phyloP scores from a whole-genome alignment of 2,888 invertebrate species.

The Lasioglossum leucozonium region DNA sequence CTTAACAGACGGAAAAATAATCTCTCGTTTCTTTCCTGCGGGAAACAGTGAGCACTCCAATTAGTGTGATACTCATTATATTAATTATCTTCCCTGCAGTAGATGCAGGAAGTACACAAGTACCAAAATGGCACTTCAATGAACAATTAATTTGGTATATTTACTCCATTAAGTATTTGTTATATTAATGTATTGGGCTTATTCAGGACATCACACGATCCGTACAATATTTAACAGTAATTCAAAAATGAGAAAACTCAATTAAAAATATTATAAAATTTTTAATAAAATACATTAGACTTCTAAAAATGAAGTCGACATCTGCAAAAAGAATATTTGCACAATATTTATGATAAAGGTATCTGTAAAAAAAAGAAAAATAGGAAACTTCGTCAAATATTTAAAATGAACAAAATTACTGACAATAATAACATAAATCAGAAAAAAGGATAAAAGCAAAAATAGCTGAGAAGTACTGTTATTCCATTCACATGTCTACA shows the following conservation, averaged over 20 bases:
- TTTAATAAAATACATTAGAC: no score
- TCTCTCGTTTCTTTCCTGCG: slow-evolving; percentile 97
- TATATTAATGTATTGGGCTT: background rate
- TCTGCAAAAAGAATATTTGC: background rate
- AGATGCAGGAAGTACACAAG: background rate
- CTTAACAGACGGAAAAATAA: slow-evolving; percentile 96
- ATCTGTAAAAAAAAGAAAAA: background rate
- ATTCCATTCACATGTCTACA: background rate
- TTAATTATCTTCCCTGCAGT: background rate
- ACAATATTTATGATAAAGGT: background rate
- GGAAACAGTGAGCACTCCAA: slow-evolving; percentile 53
- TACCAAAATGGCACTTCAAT: background rate
- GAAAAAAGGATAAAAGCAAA: background rate
- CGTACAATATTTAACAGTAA: background rate
- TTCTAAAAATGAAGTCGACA: background rate
- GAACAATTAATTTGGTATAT: background rate
- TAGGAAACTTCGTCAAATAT: no score
- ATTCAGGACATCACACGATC: no score
- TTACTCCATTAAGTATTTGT: background rate
- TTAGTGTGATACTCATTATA: background rate
- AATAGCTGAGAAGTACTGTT: background rate
- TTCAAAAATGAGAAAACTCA: background rate
- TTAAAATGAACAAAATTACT: no score
- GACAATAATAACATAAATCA: background rate
- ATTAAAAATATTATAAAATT: background rate